phyloP scores from a whole-genome alignment of 2,113 vertebrate genomes.

The Clarias macrocephalus region DNA sequence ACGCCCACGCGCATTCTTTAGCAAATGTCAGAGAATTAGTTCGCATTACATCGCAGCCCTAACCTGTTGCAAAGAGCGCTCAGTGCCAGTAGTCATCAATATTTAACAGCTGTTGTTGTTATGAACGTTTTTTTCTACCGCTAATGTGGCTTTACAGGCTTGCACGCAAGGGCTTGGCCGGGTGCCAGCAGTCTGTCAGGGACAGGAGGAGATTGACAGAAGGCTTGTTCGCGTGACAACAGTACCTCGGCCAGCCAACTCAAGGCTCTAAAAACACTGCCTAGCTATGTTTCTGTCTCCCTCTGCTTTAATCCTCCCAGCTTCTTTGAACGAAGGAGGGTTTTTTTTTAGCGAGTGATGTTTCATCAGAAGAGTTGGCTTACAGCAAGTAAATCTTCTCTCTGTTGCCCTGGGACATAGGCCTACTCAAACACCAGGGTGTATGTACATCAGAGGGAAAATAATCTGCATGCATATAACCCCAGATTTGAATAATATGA shows the following conservation, averaged over 20 bases:
- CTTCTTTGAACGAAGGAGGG: conserved; percentile 37
- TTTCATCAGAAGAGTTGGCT: conserved; percentile 65
- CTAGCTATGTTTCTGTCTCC: conserved; percentile 61
- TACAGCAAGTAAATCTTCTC: conserved; percentile 63
- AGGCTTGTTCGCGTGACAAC: conserved; percentile 87
- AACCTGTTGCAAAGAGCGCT: conserved; percentile 84
- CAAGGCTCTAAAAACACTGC: conserved; percentile 53
- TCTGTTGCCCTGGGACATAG: conserved; percentile 43
- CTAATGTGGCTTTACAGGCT: conserved; percentile 83
- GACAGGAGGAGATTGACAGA: conserved; percentile 84
- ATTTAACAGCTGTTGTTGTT: conserved; percentile 98
- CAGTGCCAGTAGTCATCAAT: conserved; percentile 93
- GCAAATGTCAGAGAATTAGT: conserved; percentile 87
- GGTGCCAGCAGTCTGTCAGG: conserved; percentile 83
- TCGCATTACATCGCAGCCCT: conserved; percentile 84
- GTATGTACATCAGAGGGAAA: not conserved
- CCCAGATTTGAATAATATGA: not conserved
- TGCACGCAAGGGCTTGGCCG: conserved; percentile 90
- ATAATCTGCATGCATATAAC: not conserved
- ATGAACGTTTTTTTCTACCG: conserved; percentile 84
- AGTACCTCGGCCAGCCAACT: conserved; percentile 80
- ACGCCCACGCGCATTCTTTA: conserved; percentile 74
- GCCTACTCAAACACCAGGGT: not conserved
- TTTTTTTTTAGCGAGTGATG: conserved; percentile 21
- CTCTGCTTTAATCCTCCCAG: conserved; percentile 75